These are phyloP conservation scores for Antheraea pernyi DNA, from an alignment of 1,140 invertebrate genomes.

Conservation along the genomic window DNA sequence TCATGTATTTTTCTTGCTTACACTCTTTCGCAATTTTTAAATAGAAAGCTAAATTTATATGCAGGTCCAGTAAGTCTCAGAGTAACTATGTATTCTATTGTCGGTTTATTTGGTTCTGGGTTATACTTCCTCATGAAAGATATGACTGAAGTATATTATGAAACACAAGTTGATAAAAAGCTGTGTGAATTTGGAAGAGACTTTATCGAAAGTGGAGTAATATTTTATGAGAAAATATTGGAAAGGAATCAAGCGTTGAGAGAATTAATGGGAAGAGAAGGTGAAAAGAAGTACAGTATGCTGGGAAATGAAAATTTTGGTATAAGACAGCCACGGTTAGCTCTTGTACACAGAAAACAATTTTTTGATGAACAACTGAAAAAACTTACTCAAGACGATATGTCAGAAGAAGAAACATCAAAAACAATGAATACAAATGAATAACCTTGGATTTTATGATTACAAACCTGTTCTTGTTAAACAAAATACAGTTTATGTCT, in stretches of 20 bases:
- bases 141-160: conserved; percentile 80
- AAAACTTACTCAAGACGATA: conserved; percentile 23
- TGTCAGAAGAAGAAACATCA: not conserved
- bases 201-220: conserved; percentile 85
- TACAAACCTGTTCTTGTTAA: no score
- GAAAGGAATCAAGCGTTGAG: conserved; percentile 86
- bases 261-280: conserved; percentile 81
- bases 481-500: no score
- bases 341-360: conserved; percentile 82
- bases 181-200: conserved; percentile 80
- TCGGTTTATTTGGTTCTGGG: conserved; percentile 80
- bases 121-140: conserved; percentile 84
- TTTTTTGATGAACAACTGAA: conserved; percentile 80
- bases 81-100: conserved; percentile 79
- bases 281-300: conserved; percentile 81
- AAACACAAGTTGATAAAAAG: conserved; percentile 81
- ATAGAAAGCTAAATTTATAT: conserved; percentile 80
- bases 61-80: conserved; percentile 74
- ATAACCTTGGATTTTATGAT: no score
- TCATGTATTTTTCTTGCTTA: conserved; percentile 73
- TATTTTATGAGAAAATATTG: conserved; percentile 87
- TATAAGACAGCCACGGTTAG: conserved; percentile 82
- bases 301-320: conserved; percentile 85
- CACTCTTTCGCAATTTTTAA: conserved; percentile 72
- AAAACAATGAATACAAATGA: not conserved